Evolutionary conservation across 2,888 invertebrate genomes (phyloP).

Genomic region (Stenoptilia bipunctidactyla): DNA sequence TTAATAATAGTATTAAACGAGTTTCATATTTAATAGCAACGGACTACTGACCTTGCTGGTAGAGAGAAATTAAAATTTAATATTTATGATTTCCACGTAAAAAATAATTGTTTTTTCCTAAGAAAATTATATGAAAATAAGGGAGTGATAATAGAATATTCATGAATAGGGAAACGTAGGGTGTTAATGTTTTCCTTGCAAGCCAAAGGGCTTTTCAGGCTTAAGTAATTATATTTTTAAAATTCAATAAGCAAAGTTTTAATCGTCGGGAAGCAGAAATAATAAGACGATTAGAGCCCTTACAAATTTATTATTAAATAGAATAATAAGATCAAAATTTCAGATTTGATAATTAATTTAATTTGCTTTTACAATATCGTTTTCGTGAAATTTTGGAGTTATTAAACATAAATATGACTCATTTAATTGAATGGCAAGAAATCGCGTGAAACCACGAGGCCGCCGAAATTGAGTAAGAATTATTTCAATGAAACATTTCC

Average conservation of each 20-base stretch:
- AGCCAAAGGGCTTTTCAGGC: conserved; percentile 11
- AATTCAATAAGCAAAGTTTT: conserved; percentile 23
- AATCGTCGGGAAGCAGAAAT: conserved; percentile 11
- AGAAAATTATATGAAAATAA: neutral
- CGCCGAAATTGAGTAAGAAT: no score
- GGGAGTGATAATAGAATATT: conserved; percentile 8
- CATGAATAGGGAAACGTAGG: conserved; percentile 9
- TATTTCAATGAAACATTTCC: no score
- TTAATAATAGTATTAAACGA: no score
- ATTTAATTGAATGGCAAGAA: no score
- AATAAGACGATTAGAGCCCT: conserved; percentile 2
- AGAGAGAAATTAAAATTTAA: no score
- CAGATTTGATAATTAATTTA: no score
- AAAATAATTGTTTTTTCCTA: neutral
- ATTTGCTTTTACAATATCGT: no score
- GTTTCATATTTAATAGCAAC: no score
- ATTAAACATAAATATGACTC: no score
- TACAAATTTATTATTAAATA: neutral
- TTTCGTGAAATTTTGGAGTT: no score
- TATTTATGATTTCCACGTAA: neutral
- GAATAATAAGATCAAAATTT: neutral
- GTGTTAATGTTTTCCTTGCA: conserved; percentile 9
- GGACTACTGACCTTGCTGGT: no score
- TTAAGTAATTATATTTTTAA: conserved; percentile 21
- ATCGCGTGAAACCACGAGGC: no score